phyloP scores from a whole-genome alignment of 2,797 vertebrate species.

The Furcifer pardalis region DNA sequence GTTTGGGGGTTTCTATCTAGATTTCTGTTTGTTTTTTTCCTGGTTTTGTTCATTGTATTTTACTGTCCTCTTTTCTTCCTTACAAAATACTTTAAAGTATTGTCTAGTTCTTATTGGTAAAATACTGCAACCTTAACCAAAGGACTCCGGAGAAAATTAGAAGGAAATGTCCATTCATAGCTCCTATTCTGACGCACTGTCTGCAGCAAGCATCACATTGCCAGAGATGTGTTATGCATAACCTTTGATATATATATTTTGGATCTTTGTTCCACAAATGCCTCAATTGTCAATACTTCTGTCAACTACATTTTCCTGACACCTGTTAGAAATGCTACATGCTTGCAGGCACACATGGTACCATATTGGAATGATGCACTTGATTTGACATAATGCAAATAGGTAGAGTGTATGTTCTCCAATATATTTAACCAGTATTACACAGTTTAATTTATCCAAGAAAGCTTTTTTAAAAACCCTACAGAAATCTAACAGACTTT shows the following conservation, averaged over 20 bases:
- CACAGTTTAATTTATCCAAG: conserved; percentile 46
- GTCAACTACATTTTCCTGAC: conserved; percentile 69
- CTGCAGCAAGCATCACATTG: not conserved
- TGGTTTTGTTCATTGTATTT: not conserved
- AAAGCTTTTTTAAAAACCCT: conserved; percentile 39
- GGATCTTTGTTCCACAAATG: conserved; percentile 61
- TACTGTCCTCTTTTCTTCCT: not conserved
- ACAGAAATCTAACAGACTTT: not conserved
- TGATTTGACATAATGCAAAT: conserved; percentile 82
- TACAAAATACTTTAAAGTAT: not conserved
- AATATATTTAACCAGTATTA: conserved; percentile 59
- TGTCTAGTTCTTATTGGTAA: not conserved
- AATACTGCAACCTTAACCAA: not conserved
- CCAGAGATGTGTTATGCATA: not conserved
- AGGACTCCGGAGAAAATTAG: not conserved
- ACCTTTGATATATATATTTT: conserved; percentile 51
- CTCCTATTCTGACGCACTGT: not conserved
- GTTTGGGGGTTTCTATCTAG: not conserved
- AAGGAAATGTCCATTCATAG: not conserved
- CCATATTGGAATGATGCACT: conserved; percentile 92
- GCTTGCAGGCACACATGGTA: conserved; percentile 86
- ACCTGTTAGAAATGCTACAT: conserved; percentile 84
- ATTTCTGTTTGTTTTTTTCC: not conserved
- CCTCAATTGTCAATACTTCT: conserved; percentile 72
- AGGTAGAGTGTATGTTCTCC: conserved; percentile 75